Base-by-base conservation (phyloP, 2,113 vertebrate genomes). In the Helogale parvula region DNA sequence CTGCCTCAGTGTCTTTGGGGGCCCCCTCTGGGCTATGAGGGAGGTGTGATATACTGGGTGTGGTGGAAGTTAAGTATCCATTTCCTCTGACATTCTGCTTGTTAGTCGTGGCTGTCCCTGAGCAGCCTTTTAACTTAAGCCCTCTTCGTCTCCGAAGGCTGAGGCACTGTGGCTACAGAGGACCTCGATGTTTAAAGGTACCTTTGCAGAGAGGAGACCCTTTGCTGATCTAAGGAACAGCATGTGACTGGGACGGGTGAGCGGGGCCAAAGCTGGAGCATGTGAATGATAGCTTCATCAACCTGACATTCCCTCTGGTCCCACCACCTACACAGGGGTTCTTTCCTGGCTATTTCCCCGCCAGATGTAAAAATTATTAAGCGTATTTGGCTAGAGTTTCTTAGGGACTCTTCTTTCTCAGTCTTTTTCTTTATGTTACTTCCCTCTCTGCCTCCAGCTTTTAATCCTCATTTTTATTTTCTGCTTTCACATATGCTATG, bases 341-440 rank as follows among this genome's bases (percentile, higher is more conserved):
- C 96, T 96, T 98, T 97, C 92, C 97, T 97, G 95, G 90, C 92
- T 60, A 93, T 95, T 98, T 96, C 84, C 84, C 41, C 10, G 74
- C 95, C 97, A 98, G 97, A 98, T 98, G 98, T 97, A 93, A 97
- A 98, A 96, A 95, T 94, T 97, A 95, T 97, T 98, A 96, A 93
- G 77, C 54, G 19, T 88, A 85, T 96, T 96, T 98, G 90, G 15
- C 94, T 90, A 57, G 27, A 85, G 96, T 96, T 90, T 96, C 97
- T 74, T 79, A n/a, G 88, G 93, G 92, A 86, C 68, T 86, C 90
- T 96, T 96, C 87, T 90, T 88, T 88, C 85, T 92, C 76, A 17
- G 33, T 76, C 84, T 84, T 91, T 90, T 15, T 12, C 92, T 93
- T 60, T 33, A 65, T 2, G 0, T 69, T 77, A 90, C 77, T 97